Base-by-base conservation (phyloP, 2,797 vertebrate genomes). In the Lepidocolaptes lacrymiger region DNA sequence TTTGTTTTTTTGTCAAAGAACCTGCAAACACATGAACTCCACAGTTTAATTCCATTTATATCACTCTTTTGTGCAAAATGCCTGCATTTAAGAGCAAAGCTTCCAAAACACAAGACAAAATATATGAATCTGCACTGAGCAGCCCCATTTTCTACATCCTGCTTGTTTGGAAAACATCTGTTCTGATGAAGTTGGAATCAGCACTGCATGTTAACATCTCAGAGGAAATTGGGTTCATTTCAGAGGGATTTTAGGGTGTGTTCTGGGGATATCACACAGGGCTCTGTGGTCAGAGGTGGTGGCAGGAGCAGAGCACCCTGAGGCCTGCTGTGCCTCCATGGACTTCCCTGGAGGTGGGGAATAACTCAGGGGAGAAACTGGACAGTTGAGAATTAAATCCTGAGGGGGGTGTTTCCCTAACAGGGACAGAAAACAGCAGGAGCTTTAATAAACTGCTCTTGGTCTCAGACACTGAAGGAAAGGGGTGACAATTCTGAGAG, bases 61-160 rank as follows among this genome's bases (percentile, higher is more conserved):
- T 43, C 22, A 54, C 54, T 76, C 32, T 44, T 82, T 44, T 44
- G 67, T 56, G 34, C n/a, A 86, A 92, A 88, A 67, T 27, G 14
- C 24, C 61, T 14, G 30, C 68, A 76, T 79, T 83, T 49, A 55
- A 80, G 21, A 73, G 52, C 74, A 87, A 74, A 77, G 11, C n/a
- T 54, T 79, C 37, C 27, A 72, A 49, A 88, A 78, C 0, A 78
- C 26, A 88, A 78, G 4, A 54, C 5, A 43, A 26, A 74, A 37
- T 32, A 39, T 39, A 39, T 97, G 93, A 97, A 97, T 89, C 97
- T 95, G 89, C 95, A 97, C 94, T 97, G 97, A 96, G 96, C 95
- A 79, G 93, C 89, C 90, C 97, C 96, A 95, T 97, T 97, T 97
- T 97, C 94, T 96, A 97, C 95, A 97, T 97, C 95, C 97, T 97